A percentile compares a stretch with the other conserved stretches of the same genome.
Conservation (phyloP, 1,140 invertebrate species). For the Drosophila ohnishii region DNA sequence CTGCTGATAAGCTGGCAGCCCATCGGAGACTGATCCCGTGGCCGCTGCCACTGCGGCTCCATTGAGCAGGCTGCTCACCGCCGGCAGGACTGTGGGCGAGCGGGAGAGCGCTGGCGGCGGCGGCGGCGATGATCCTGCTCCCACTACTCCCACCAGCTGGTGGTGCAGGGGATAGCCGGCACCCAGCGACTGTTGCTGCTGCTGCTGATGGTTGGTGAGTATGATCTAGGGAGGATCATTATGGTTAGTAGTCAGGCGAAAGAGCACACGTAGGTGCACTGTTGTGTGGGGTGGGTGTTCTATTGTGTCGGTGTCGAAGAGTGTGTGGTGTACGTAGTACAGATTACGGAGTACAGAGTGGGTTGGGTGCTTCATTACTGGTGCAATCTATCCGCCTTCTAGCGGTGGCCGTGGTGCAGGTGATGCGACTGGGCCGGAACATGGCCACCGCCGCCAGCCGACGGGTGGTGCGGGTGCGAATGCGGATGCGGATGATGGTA, state of each 20-base stretch:
- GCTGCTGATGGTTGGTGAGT: conserved; percentile 66
- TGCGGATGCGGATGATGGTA: conserved; percentile 76
- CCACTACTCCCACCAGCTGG: conserved; percentile 45
- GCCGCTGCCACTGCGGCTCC: conserved; percentile 19
- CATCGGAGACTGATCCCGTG: conserved; percentile 17
- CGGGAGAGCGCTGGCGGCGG: conserved; percentile 37
- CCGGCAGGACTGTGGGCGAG: conserved; percentile 61
- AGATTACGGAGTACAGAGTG: conserved; percentile 44
- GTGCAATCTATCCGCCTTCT: conserved; percentile 64
- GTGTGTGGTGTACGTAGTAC: conserved; percentile 44
- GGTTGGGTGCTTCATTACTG: conserved; percentile 50
- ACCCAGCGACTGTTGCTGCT: conserved; percentile 54
- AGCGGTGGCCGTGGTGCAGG: conserved; percentile 73
- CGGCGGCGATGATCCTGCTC: conserved; percentile 39
- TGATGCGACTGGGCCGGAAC: conserved; percentile 61
- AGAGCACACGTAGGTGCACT: conserved; percentile 46
- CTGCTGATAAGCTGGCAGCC: conserved; percentile 62
- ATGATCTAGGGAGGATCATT: conserved; percentile 73
- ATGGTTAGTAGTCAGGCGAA: conserved; percentile 63
- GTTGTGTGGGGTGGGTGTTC: conserved; percentile 18
- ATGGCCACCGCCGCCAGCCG: conserved; percentile 55
- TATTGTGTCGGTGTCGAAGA: conserved; percentile 16
- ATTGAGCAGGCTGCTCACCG: conserved; percentile 60
- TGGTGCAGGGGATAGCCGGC: conserved; percentile 57
- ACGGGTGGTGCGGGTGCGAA: conserved; percentile 60